phyloP scores from a whole-genome alignment of 2,113 vertebrate genomes.

The Mesoclemmys tuberculata region DNA sequence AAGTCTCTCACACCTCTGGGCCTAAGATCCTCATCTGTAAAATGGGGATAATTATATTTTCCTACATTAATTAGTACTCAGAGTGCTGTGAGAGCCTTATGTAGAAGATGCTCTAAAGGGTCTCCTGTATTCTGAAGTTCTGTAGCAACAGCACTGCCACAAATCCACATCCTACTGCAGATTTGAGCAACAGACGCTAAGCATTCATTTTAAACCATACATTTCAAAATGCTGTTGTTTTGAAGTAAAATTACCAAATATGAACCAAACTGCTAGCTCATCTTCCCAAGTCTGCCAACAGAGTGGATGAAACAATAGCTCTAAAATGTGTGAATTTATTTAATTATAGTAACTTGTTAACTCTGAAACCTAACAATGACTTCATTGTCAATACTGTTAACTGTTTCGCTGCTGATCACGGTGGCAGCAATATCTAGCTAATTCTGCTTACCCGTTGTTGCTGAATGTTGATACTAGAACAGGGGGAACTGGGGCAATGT shows the following conservation, averaged over 20 bases:
- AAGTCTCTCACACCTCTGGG: background rate
- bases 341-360: background rate
- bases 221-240: background rate
- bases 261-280: accelerated
- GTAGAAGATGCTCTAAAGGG: background rate
- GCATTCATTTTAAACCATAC: background rate
- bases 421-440: background rate
- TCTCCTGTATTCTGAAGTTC: background rate
- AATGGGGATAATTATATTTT: background rate
- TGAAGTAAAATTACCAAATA: background rate
- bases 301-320: background rate
- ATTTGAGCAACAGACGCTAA: background rate
- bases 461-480: background rate
- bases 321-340: background rate
- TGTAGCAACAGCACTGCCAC: background rate
- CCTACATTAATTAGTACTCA: background rate
- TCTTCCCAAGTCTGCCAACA: background rate
- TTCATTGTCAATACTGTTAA: background rate
- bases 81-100: background rate
- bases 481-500: background rate
- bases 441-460: background rate
- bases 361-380: background rate
- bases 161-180: background rate
- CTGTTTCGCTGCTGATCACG: background rate
- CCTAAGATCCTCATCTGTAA: background rate